Conservation (phyloP, 2,888 invertebrate species). For the Sinelater perroti region DNA sequence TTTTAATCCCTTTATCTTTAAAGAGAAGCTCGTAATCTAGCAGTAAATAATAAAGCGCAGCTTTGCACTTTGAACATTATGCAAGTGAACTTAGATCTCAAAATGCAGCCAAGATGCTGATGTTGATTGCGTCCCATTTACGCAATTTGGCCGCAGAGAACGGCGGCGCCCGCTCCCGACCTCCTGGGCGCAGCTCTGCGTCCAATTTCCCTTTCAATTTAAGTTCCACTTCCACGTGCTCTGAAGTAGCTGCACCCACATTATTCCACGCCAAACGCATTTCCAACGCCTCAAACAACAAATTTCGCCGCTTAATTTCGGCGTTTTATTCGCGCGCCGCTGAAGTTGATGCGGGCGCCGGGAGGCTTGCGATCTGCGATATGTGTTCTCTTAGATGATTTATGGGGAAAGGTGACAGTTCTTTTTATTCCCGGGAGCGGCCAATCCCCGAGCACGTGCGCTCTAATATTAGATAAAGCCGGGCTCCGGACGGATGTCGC, state of each 20-base stretch:
- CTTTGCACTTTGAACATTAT: too few species aligned
- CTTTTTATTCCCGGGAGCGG: conserved; percentile 24
- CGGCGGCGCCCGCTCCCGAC: conserved; percentile 3
- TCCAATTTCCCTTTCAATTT: conserved; percentile 17
- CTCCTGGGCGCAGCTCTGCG: background rate
- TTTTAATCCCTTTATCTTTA: too few species aligned
- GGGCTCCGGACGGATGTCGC: conserved; percentile 21
- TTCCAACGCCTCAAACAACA: conserved; percentile 5
- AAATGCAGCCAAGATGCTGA: too few species aligned
- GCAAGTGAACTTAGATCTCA: too few species aligned
- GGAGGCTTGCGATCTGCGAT: too few species aligned
- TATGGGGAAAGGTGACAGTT: conserved; percentile 25
- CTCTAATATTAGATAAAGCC: conserved; percentile 26
- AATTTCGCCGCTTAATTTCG: conserved; percentile 2
- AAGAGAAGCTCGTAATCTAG: too few species aligned
- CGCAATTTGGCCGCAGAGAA: background rate
- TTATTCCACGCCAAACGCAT: conserved; percentile 10
- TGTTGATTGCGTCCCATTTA: too few species aligned
- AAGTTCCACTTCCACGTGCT: conserved; percentile 8
- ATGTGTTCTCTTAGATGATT: conserved; percentile 27
- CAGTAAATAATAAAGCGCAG: too few species aligned
- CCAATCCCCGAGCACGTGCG: conserved; percentile 29
- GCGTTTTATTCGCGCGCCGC: conserved; percentile 3
- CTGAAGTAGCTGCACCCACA: conserved; percentile 5
- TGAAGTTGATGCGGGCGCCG: conserved; percentile 3